phyloP scores from a whole-genome alignment of 2,797 vertebrate genomes.

The Capromys pilorides region DNA sequence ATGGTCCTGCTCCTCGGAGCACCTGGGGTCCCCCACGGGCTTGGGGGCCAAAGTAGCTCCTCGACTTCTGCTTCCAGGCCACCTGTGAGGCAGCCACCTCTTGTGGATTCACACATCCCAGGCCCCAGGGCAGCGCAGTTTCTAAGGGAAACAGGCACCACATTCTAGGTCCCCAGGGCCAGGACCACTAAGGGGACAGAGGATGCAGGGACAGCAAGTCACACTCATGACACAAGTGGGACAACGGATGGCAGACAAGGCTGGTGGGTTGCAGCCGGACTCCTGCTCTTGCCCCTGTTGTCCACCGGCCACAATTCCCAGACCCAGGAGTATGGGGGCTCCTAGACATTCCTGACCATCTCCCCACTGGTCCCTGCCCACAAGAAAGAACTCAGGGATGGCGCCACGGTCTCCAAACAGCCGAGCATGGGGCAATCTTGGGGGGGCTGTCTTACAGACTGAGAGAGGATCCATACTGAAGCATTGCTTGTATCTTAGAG shows the following conservation, averaged over 20 bases:
- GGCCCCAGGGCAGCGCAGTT: fast-evolving
- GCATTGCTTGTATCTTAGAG: not conserved
- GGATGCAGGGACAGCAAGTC: fast-evolving
- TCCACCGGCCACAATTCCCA: fast-evolving
- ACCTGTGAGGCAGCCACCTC: too few species aligned
- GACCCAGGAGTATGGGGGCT: fast-evolving
- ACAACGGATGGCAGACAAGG: fast-evolving
- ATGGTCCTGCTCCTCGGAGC: not conserved
- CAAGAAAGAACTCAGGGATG: not conserved
- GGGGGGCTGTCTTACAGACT: not conserved
- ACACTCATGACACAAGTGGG: fast-evolving
- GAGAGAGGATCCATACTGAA: not conserved
- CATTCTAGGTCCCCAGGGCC: too few species aligned
- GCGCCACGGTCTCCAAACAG: not conserved
- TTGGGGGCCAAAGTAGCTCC: not conserved
- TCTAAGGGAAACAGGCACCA: too few species aligned
- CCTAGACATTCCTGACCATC: fast-evolving
- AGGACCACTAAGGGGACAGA: fast-evolving
- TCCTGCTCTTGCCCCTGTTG: fast-evolving
- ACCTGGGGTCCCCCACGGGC: not conserved
- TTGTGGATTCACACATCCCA: too few species aligned
- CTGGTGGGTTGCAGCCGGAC: not conserved
- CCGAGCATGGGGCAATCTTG: fast-evolving
- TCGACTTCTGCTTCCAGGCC: too few species aligned
- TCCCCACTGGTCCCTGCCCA: not conserved